Evolutionary conservation across 2,888 invertebrate genomes (phyloP).

Genomic region (Amphipoea lucens): DNA sequence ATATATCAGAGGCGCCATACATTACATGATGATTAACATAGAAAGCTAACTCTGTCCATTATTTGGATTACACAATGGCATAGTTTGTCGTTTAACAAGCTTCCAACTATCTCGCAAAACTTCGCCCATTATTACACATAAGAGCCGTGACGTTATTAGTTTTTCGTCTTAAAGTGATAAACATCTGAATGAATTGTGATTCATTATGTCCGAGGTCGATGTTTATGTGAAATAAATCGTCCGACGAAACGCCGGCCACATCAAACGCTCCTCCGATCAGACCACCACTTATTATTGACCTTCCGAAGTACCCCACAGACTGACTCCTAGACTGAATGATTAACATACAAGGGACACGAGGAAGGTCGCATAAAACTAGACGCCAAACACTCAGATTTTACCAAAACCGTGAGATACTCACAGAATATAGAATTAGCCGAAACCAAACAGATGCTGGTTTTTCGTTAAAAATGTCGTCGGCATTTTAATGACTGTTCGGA

Average conservation of each 20-base stretch:
- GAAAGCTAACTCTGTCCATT: background rate
- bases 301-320: conserved; percentile 63
- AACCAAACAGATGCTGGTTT: conserved; percentile 73
- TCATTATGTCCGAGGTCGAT: conserved; percentile 80
- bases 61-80: background rate
- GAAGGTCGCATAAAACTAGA: conserved; percentile 72
- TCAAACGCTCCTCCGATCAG: conserved; percentile 76
- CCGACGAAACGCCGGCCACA: conserved; percentile 79
- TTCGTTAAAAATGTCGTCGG: conserved; percentile 83
- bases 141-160: conserved; percentile 83
- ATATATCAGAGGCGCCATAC: background rate
- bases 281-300: conserved; percentile 72
- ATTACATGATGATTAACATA: background rate
- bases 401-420: conserved; percentile 76
- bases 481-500: conserved; percentile 82
- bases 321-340: conserved; percentile 53
- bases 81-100: conserved; percentile 27
- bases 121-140: conserved; percentile 62
- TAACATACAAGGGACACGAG: conserved; percentile 65
- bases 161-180: conserved; percentile 87
- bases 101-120: conserved; percentile 36
- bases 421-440: conserved; percentile 82
- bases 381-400: conserved; percentile 72
- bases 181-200: conserved; percentile 87
- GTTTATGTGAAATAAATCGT: conserved; percentile 87